Base-by-base conservation (phyloP, 2,888 invertebrate genomes). In the Gonocerus acuteangulatus region DNA sequence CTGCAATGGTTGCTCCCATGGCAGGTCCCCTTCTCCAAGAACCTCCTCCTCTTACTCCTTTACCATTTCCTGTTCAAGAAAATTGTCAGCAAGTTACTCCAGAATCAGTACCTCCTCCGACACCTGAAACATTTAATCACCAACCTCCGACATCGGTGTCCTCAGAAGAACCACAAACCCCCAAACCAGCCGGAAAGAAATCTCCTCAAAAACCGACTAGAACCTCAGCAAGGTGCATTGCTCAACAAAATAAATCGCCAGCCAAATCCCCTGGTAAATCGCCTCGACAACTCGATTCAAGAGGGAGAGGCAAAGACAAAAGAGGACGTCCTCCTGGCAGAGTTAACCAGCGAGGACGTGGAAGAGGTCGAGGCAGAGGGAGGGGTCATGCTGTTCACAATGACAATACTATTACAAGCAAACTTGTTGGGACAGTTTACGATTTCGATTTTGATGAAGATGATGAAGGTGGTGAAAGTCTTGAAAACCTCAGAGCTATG, bases 381-480 rank as follows among this genome's bases (percentile, higher is more conserved):
- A 73, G 78, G 42, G 72, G 74, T 21, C 69, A 70, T 42, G 66
- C 68, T 44, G 70, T 70, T 58, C 70, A 69, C 57, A 65, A 77
- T 68, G 73, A 76, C 61, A 84, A 84, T 69, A 85, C 88, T 2
- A 87, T 88, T 63, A 87, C 86, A 66, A 87, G 85, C 71, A 89
- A 89, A 72, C 76, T 90, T 36, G 84, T 85, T 6, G 90, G 92
- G 7, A 92, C 92, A 1, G 92, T 92, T 1, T 93, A 90, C 70
- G 93, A 88, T 72, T 82, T 87, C 67, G 85, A 90, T 72, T 88
- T 88, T 66, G 90, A 91, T 69, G 90, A 91, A 71, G 81, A 83
- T 7, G 84, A 81, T 67, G 86, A 87, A 64, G 84, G 84, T 15
- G 68, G 68, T 21, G 70, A 69, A 39, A 78, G 80, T 71, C 84